Evolutionary conservation across 1,140 invertebrate genomes (phyloP).

Genomic region (Galleria mellonella): DNA sequence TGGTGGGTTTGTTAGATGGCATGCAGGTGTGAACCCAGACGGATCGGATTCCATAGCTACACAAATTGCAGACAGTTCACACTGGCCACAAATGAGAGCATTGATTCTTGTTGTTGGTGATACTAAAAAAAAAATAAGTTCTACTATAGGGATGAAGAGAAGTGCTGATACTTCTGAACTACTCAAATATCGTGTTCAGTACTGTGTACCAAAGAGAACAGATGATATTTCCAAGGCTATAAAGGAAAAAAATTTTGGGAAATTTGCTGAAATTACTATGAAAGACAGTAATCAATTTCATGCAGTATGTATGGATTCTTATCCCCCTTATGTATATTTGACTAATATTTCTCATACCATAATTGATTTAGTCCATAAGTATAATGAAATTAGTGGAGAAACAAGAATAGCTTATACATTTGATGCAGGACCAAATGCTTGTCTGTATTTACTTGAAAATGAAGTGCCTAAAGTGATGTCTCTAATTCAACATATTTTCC

Average conservation of each 20-base stretch:
- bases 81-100: slow-evolving; percentile 95
- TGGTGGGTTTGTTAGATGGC: slow-evolving; percentile 95
- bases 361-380: slow-evolving; percentile 86
- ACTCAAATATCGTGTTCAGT: slow-evolving; percentile 82
- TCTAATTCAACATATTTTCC: slow-evolving; percentile 83
- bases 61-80: slow-evolving; percentile 81
- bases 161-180: slow-evolving; percentile 89
- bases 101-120: slow-evolving; percentile 94
- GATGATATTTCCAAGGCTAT: slow-evolving; percentile 87
- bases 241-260: slow-evolving; percentile 84
- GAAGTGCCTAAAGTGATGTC: slow-evolving; percentile 81
- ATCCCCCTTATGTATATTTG: slow-evolving; percentile 95
- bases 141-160: slow-evolving; percentile 93
- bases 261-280: slow-evolving; percentile 96
- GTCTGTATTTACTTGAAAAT: slow-evolving; percentile 88
- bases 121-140: slow-evolving; percentile 89
- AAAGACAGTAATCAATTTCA: slow-evolving; percentile 99
- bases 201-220: slow-evolving; percentile 84
- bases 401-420: slow-evolving; percentile 94
- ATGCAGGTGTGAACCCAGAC: slow-evolving; percentile 79
- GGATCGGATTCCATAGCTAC: slow-evolving; percentile 90
- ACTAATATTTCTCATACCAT: slow-evolving; percentile 90
- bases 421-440: slow-evolving; percentile 98
- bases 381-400: slow-evolving; percentile 80
- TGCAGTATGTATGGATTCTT: slow-evolving; percentile 95